Evolutionary conservation across 2,113 vertebrate species (phyloP).

Genomic region (Toxotes chatareus): DNA sequence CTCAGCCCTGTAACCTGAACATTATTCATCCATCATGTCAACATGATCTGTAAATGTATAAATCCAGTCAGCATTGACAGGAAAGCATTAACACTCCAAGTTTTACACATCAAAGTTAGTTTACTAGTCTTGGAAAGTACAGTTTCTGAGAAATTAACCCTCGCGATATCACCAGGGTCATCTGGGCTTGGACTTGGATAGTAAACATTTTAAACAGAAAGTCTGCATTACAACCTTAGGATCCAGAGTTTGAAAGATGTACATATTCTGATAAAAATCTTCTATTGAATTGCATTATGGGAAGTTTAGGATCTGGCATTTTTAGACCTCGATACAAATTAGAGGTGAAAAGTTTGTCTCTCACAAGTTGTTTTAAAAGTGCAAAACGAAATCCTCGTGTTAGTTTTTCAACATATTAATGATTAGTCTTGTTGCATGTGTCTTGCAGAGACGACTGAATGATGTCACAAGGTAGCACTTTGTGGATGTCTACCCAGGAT

Average conservation of each 20-base stretch:
- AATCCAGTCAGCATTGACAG: background rate
- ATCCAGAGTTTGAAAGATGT: too few relatives aligned
- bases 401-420: background rate
- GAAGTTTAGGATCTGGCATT: background rate
- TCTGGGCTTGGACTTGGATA: background rate
- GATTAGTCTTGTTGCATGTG: background rate
- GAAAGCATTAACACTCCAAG: background rate
- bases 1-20: conserved; percentile 1
- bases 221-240: background rate
- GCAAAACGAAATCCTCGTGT: background rate
- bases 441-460: conserved; percentile 41
- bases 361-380: background rate
- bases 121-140: background rate
- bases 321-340: background rate
- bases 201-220: background rate
- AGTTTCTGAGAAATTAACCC: background rate
- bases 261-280: too few relatives aligned
- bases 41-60: background rate
- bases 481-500: conserved; percentile 52
- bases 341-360: too few relatives aligned
- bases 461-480: conserved; percentile 12
- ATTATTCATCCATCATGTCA: background rate
- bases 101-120: background rate
- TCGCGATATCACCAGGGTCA: background rate
- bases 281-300: background rate